A percentile compares a stretch with the other conserved stretches of the same genome.
Evolutionary conservation across 1,140 invertebrate species (phyloP).

Genomic region (Drosophila takahashii): DNA sequence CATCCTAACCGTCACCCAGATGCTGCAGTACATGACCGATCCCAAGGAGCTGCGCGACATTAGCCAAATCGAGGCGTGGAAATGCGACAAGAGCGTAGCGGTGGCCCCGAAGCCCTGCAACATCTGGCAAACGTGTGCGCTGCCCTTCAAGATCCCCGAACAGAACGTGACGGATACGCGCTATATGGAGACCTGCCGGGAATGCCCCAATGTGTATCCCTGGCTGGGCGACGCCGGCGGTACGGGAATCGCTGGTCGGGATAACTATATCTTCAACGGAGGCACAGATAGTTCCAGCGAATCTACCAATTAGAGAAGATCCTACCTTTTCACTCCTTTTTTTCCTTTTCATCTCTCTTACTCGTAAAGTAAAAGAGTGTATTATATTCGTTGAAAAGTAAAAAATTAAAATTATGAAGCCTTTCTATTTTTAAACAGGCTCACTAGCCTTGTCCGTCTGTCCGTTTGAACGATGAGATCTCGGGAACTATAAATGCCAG

Average conservation of each 20-base stretch:
- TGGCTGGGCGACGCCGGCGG: slow-evolving; percentile 91
- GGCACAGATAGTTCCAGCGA: slow-evolving; percentile 2
- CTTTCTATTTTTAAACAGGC: too few relatives aligned
- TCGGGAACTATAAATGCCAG: too few relatives aligned
- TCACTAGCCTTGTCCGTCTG: too few relatives aligned
- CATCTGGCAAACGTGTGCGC: slow-evolving; percentile 92
- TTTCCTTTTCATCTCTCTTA: too few relatives aligned
- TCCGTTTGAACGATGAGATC: too few relatives aligned
- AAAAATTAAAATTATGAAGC: too few relatives aligned
- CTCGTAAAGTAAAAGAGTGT: too few relatives aligned
- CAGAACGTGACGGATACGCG: slow-evolving; percentile 92
- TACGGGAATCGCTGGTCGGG: slow-evolving; percentile 90
- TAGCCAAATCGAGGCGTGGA: slow-evolving; percentile 90
- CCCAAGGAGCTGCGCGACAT: slow-evolving; percentile 90
- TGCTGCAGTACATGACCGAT: slow-evolving; percentile 95
- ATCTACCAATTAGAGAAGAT: slow-evolving; percentile 2
- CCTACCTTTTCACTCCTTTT: background rate
- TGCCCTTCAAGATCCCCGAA: slow-evolving; percentile 91
- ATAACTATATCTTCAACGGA: slow-evolving; percentile 90
- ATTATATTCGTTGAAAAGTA: too few relatives aligned
- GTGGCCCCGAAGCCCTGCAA: slow-evolving; percentile 90
- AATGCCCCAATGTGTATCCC: slow-evolving; percentile 91
- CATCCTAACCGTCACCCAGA: slow-evolving; percentile 96
- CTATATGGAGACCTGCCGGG: slow-evolving; percentile 94
- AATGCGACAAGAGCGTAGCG: slow-evolving; percentile 90